Base-by-base conservation (phyloP, 1,140 invertebrate species). In the Lineus longissimus region DNA sequence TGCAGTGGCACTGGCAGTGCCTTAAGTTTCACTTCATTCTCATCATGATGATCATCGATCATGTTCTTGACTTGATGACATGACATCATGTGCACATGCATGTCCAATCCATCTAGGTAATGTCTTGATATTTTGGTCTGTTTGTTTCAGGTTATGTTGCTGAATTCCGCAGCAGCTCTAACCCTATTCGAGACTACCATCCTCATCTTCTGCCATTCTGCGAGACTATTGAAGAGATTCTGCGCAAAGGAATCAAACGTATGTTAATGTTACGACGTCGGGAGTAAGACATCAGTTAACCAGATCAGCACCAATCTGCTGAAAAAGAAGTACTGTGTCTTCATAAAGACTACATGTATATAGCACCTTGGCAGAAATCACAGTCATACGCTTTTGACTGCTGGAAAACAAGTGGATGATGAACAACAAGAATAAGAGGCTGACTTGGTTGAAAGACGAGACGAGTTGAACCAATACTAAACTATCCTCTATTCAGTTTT, bases 61-160 rank as follows among this genome's bases (percentile, higher is more conserved):
- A 43, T 11, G 40, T 19, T 11, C 40, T 43, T 43, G 19, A 13
- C 19, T 11, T 11, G 11, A 13, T 19, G 40, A 13, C 19, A 13
- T 13, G 11, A 13, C 40, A 43, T 43, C 19, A 43, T 13, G 11
- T 43, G 40, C 11, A 43, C 40, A 43, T 43, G n/a, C n/a, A n/a
- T n/a, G n/a, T n/a, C n/a, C n/a, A n/a, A n/a, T n/a, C n/a, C n/a
- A n/a, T n/a, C n/a, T n/a, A n/a, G n/a, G n/a, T n/a, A n/a, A n/a
- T n/a, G n/a, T n/a, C n/a, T n/a, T n/a, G n/a, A n/a, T 36, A 7
- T 36, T 36, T 36, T 36, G 33, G 33, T 7, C 33, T 7, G 6
- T 36, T 36, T 36, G 33, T n/a, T 51, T 51, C 47, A 51, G 47
- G 47, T 51, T 51, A 51, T 51, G 25, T 51, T 4, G n/a, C 47